Evolutionary conservation across 2,888 invertebrate genomes (phyloP).

Genomic region (Campaea margaritaria): DNA sequence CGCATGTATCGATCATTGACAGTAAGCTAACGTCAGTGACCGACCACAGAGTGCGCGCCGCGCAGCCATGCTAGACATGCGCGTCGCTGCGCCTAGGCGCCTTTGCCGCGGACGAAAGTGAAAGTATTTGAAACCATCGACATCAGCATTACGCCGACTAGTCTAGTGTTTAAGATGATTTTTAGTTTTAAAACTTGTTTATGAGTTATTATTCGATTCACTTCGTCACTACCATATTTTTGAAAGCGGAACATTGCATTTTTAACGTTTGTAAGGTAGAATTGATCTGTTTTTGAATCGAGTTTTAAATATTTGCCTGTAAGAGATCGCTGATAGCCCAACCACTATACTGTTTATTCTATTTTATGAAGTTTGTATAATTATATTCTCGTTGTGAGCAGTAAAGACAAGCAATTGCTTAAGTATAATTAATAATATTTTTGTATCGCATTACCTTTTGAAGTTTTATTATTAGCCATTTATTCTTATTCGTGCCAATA

Average conservation of each 20-base stretch:
- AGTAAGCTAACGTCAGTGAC: not conserved
- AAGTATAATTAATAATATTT: too few relatives aligned
- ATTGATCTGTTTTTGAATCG: not conserved
- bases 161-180: conserved; percentile 43
- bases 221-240: conserved; percentile 4
- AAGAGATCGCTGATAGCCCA: too few relatives aligned
- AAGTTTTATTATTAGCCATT: not conserved
- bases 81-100: conserved; percentile 36
- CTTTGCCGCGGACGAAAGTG: conserved; percentile 55
- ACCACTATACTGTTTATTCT: too few relatives aligned
- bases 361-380: too few relatives aligned
- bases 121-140: conserved; percentile 67
- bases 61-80: conserved; percentile 31
- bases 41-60: conserved; percentile 29
- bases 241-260: conserved; percentile 13
- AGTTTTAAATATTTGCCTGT: too few relatives aligned
- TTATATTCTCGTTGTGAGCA: too few relatives aligned
- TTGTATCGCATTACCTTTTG: not conserved
- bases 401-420: too few relatives aligned
- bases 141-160: conserved; percentile 41
- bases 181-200: conserved; percentile 27
- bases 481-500: not conserved
- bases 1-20: conserved; percentile 21
- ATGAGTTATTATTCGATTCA: not conserved
- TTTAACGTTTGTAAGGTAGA: not conserved